Percentiles rank a stretch among this genome's conserved stretches.
These are phyloP conservation scores for Copsychus sechellarum DNA, from an alignment of 2,113 vertebrate genomes.

Conservation along the genomic window DNA sequence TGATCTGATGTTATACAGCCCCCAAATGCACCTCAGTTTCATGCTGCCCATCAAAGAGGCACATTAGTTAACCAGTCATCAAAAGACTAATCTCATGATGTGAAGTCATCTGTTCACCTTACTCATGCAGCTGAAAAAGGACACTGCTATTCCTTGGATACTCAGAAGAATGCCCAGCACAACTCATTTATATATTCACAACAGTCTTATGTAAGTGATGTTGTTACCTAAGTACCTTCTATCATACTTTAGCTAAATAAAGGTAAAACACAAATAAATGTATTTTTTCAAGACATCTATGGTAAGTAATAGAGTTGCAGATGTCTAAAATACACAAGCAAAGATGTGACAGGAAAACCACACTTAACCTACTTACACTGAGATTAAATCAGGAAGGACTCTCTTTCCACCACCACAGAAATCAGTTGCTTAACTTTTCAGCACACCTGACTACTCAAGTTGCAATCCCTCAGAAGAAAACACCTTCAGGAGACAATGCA, in stretches of 20 bases:
- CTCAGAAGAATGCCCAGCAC: not conserved
- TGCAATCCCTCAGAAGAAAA: not conserved
- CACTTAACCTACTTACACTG: slow-evolving; percentile 55
- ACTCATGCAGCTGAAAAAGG: not conserved
- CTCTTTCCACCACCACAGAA: not conserved
- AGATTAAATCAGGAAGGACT: slow-evolving; percentile 46
- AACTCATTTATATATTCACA: not conserved
- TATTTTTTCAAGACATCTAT: not conserved
- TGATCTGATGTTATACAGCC: not conserved
- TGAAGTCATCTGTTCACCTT: not conserved
- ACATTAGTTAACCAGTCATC: not conserved
- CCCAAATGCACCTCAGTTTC: not conserved
- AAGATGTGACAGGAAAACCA: slow-evolving; percentile 61
- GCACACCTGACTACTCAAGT: not conserved
- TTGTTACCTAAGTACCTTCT: not conserved
- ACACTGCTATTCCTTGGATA: not conserved
- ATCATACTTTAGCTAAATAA: not conserved
- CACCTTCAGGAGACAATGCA: not conserved
- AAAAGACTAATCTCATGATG: not conserved
- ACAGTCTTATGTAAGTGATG: not conserved
- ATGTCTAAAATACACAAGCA: not conserved
- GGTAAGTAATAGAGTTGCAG: not conserved
- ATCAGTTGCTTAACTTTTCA: not conserved
- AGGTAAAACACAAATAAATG: slow-evolving; percentile 4
- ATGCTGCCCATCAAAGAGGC: not conserved